Evolutionary conservation across 2,888 invertebrate genomes (phyloP).

Genomic region (Cephus spinipes): DNA sequence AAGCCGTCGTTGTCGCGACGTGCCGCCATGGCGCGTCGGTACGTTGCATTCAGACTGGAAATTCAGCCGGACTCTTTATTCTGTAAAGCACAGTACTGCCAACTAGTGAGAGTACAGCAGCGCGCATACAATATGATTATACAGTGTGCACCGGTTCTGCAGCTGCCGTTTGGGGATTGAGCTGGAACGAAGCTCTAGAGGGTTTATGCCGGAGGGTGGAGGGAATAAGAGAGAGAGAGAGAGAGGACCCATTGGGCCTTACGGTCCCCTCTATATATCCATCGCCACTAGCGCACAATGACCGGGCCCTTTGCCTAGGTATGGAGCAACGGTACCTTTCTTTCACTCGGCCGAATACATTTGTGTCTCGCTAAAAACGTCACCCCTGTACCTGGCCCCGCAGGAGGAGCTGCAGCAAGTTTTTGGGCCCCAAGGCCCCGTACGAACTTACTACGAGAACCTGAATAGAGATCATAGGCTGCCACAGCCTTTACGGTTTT

Average conservation of each 20-base stretch:
- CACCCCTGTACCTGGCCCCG: too few relatives aligned
- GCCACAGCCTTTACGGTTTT: too few relatives aligned
- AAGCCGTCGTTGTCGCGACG: background rate
- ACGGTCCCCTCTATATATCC: background rate
- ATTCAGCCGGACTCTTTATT: conserved; percentile 18
- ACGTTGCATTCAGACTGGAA: conserved; percentile 4
- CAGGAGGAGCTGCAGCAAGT: too few relatives aligned
- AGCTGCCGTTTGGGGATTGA: conserved; percentile 39
- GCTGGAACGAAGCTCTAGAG: conserved; percentile 30
- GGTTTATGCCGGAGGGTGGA: conserved; percentile 22
- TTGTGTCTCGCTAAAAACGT: too few relatives aligned
- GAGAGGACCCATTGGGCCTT: background rate
- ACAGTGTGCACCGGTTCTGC: conserved; percentile 44
- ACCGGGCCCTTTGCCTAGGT: background rate
- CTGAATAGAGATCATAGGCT: too few relatives aligned
- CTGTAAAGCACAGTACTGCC: conserved; percentile 12
- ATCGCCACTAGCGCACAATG: background rate
- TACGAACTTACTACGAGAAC: too few relatives aligned
- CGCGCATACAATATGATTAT: conserved; percentile 56
- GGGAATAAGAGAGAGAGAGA: conserved; percentile 9
- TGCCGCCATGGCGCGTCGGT: background rate
- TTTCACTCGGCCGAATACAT: too few relatives aligned
- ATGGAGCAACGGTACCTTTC: background rate
- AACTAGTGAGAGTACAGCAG: background rate
- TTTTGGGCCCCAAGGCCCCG: too few relatives aligned